Evolutionary conservation across 2,888 invertebrate species (phyloP).

Genomic region (Zeuzera pyrina): DNA sequence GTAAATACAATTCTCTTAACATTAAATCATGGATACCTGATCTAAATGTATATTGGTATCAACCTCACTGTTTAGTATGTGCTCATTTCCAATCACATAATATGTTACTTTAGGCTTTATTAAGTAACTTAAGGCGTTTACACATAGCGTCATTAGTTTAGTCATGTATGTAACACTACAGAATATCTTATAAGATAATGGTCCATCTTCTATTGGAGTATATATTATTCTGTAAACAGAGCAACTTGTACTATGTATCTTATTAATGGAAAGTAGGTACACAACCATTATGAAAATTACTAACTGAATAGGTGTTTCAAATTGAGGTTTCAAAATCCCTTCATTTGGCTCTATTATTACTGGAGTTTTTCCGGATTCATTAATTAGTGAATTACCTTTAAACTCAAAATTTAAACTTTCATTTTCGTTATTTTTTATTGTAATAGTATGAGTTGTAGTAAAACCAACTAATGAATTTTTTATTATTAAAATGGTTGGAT

Average conservation of each 20-base stretch:
- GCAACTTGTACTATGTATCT: conserved; percentile 2
- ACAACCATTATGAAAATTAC: conserved; percentile 10
- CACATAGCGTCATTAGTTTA: conserved; percentile 58
- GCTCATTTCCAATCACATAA: conserved; percentile 48
- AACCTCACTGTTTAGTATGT: conserved; percentile 41
- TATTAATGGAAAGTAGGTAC: neutral
- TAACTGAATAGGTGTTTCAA: conserved; percentile 68
- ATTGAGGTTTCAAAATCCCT: conserved; percentile 59
- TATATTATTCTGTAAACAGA: conserved; percentile 65
- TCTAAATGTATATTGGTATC: conserved; percentile 57
- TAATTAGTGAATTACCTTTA: conserved; percentile 65
- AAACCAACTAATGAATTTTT: conserved; percentile 75
- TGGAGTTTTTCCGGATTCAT: conserved; percentile 66
- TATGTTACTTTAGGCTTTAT: conserved; percentile 68
- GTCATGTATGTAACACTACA: conserved; percentile 68
- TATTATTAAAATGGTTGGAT: conserved; percentile 72
- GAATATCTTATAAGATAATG: conserved; percentile 68
- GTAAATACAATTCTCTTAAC: neutral
- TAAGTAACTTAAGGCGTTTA: conserved; percentile 66
- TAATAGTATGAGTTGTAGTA: conserved; percentile 46
- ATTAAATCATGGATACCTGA: conserved; percentile 31
- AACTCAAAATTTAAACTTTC: conserved; percentile 66
- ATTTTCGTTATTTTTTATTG: conserved; percentile 70
- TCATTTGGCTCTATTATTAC: conserved; percentile 62
- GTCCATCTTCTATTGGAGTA: conserved; percentile 67